Evolutionary conservation across 2,888 invertebrate genomes (phyloP).

Genomic region (Caenorhabditis uteleia): DNA sequence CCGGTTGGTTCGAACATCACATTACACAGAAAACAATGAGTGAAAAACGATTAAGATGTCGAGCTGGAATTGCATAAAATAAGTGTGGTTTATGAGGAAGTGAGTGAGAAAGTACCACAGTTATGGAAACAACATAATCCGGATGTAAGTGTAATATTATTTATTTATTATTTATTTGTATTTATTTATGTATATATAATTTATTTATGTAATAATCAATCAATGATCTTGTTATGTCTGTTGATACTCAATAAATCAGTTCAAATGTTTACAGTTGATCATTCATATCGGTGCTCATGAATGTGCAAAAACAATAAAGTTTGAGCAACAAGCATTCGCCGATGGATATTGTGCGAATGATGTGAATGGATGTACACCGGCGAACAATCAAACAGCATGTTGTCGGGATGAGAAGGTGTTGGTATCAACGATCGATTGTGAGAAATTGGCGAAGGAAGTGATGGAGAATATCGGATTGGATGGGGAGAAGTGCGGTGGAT

Average conservation of each 20-base stretch:
- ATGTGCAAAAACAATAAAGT: slow-evolving; percentile 26
- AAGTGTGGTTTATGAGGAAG: slow-evolving; percentile 38
- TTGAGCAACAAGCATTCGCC: slow-evolving; percentile 48
- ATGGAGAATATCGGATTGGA: slow-evolving; percentile 9
- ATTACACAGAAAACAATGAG: too few species aligned
- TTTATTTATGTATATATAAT: background rate
- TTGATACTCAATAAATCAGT: background rate
- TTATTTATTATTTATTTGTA: slow-evolving; percentile 2
- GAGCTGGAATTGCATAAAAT: slow-evolving; percentile 33
- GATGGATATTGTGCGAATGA: slow-evolving; percentile 49
- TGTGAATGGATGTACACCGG: slow-evolving; percentile 39
- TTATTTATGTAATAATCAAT: background rate
- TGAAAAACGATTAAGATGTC: slow-evolving; percentile 11
- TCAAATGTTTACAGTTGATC: slow-evolving; percentile 33
- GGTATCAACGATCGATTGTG: slow-evolving; percentile 25
- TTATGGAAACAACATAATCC: slow-evolving; percentile 41
- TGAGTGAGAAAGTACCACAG: slow-evolving; percentile 29
- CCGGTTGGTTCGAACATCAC: slow-evolving; percentile 13
- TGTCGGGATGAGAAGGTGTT: slow-evolving; percentile 2
- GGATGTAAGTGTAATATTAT: slow-evolving; percentile 14
- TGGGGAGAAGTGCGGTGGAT: slow-evolving; percentile 13
- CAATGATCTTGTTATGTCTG: too few species aligned
- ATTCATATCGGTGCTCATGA: slow-evolving; percentile 54
- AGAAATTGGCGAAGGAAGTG: slow-evolving; percentile 22
- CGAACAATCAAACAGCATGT: slow-evolving; percentile 17